These are phyloP conservation scores for Erinaceus europaeus DNA, from an alignment of 2,113 vertebrate genomes.

Conservation along the genomic window DNA sequence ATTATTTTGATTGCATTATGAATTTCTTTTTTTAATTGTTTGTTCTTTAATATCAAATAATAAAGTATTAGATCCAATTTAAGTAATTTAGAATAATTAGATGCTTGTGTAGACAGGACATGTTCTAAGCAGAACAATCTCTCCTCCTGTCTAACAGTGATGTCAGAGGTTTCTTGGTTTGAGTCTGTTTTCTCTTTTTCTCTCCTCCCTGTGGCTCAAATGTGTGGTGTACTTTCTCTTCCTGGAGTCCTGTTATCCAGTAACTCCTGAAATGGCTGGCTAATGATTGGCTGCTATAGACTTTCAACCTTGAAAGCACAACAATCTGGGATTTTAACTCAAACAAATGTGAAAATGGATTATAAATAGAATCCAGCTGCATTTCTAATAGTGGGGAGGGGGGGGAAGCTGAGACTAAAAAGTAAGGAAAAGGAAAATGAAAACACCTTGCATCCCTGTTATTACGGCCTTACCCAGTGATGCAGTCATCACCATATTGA, in stretches of 20 bases:
- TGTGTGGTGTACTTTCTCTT: conserved; percentile 61
- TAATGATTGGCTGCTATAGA: conserved; percentile 77
- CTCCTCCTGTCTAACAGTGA: conserved; percentile 57
- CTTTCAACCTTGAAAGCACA: conserved; percentile 77
- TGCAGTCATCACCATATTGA: conserved; percentile 43
- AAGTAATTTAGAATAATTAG: conserved; percentile 74
- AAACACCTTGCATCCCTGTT: conserved; percentile 59
- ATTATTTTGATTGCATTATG: conserved; percentile 57
- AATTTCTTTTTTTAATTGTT: conserved; percentile 63
- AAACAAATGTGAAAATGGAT: conserved; percentile 79
- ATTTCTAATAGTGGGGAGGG: conserved; percentile 73
- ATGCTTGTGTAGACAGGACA: conserved; percentile 61
- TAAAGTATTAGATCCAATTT: conserved; percentile 73
- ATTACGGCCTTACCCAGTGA: conserved; percentile 35
- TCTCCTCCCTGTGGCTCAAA: conserved; percentile 49
- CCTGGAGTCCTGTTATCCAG: conserved; percentile 70
- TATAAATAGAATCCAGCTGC: conserved; percentile 81
- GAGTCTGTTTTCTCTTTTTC: conserved; percentile 63
- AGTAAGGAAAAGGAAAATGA: conserved; percentile 35
- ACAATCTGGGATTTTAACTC: conserved; percentile 82
- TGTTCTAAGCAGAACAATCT: conserved; percentile 56
- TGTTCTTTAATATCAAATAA: conserved; percentile 70
- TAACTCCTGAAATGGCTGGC: conserved; percentile 78
- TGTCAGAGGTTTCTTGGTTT: conserved; percentile 57
- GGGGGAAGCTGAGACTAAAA: conserved; percentile 53